Percentiles rank a stretch among this genome's conserved stretches.
These are phyloP conservation scores for Hypsibius dujardini DNA, from an alignment of 1,140 invertebrate species.

Conservation along the genomic window DNA sequence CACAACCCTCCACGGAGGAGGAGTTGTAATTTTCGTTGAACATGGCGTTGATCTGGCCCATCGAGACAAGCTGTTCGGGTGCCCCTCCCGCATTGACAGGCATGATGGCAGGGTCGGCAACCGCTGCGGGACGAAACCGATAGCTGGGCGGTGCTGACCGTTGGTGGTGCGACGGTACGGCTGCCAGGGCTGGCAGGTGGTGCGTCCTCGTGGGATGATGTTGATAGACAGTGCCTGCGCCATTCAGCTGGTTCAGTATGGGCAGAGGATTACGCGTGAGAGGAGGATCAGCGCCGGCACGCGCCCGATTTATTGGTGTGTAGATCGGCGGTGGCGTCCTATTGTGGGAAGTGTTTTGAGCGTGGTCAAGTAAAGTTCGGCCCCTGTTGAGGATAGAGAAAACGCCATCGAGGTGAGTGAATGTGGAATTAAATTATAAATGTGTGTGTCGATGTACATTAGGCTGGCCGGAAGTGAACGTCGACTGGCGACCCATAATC, in stretches of 20 bases:
- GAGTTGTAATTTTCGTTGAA: constrained; percentile 6
- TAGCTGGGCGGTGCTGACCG: constrained; percentile 4
- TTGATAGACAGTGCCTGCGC: too few species aligned
- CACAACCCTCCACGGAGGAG: neutral
- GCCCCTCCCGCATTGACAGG: neutral
- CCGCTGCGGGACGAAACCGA: neutral
- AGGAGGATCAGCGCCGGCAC: neutral
- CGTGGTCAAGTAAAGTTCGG: constrained; percentile 1
- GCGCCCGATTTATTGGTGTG: neutral
- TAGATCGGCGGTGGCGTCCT: neutral
- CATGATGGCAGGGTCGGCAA: neutral
- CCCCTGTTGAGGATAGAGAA: neutral
- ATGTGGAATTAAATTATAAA: neutral
- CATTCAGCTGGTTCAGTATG: neutral
- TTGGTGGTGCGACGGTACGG: neutral
- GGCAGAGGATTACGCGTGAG: neutral
- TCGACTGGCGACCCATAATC: too few species aligned
- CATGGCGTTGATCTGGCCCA: neutral
- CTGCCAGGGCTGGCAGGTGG: neutral
- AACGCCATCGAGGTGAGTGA: neutral
- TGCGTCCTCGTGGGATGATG: neutral
- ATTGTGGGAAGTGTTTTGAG: neutral
- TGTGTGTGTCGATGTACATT: neutral
- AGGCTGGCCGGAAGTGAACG: too few species aligned
- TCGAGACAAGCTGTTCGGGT: neutral